Conservation (phyloP, 2,797 vertebrate genomes). For the Rhynchotus rufescens region DNA sequence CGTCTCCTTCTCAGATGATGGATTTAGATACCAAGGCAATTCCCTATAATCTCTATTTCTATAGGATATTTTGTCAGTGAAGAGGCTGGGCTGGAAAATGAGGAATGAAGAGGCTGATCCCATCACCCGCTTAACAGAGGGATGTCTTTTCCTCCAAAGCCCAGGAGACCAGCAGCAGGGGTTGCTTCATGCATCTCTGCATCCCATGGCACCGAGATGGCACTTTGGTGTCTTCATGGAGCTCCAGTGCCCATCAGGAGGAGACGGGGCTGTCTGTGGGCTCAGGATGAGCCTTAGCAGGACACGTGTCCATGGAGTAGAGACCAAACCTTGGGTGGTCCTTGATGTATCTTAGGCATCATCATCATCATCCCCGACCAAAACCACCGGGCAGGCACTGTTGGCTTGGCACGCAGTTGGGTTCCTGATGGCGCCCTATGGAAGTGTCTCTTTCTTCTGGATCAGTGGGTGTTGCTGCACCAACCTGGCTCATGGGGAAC, state of each 20-base stretch:
- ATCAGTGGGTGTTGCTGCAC: background rate
- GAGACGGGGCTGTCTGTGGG: background rate
- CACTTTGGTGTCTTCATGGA: background rate
- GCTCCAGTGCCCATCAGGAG: background rate
- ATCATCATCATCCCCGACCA: accelerated
- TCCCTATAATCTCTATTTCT: background rate
- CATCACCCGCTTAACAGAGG: no score
- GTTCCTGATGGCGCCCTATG: background rate
- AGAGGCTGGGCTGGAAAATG: background rate
- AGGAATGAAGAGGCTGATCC: background rate
- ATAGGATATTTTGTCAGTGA: background rate
- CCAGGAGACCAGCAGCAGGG: no score
- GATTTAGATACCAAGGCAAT: background rate
- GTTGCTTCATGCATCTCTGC: background rate
- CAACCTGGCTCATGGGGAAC: accelerated
- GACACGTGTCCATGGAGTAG: accelerated
- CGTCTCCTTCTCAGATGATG: background rate
- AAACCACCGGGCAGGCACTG: accelerated
- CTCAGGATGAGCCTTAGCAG: background rate
- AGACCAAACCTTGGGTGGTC: background rate
- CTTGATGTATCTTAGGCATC: accelerated
- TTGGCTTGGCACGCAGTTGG: accelerated
- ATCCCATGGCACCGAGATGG: background rate
- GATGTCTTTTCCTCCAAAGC: background rate
- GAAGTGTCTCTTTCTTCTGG: background rate